Evolutionary conservation across 1,140 invertebrate genomes (phyloP).

Genomic region (Brachionus koreanus): DNA sequence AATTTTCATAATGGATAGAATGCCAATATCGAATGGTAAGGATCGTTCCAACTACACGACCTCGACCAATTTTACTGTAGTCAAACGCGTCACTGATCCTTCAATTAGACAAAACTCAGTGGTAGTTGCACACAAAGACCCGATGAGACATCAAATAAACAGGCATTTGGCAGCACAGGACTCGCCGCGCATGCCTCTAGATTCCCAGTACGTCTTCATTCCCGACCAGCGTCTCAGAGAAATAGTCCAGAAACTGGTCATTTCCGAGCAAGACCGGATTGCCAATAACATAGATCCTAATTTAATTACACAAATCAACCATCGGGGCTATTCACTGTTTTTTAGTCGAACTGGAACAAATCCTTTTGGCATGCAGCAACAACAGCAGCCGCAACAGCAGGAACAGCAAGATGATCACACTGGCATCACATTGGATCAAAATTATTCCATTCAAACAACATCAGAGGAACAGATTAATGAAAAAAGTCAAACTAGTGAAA

Average conservation of each 20-base stretch:
- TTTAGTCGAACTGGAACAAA: slow-evolving; percentile 16
- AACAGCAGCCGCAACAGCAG: background rate
- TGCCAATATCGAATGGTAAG: slow-evolving; percentile 26
- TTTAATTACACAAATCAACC: slow-evolving; percentile 36
- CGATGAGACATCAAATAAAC: background rate
- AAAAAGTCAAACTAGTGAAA: background rate
- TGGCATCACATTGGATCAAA: background rate
- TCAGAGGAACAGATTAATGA: background rate
- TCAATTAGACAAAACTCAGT: background rate
- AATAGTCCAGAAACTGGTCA: slow-evolving; percentile 30
- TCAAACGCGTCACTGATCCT: background rate
- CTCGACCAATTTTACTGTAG: background rate
- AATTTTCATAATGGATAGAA: slow-evolving; percentile 5
- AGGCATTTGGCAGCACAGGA: background rate
- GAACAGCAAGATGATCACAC: background rate
- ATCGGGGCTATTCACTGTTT: slow-evolving; percentile 11
- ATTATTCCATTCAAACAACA: background rate
- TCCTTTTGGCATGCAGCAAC: background rate
- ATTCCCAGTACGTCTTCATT: background rate
- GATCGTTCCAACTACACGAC: slow-evolving; percentile 6
- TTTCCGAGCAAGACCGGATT: slow-evolving; percentile 6
- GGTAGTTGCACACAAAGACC: background rate
- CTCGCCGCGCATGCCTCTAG: background rate
- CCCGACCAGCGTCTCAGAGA: slow-evolving; percentile 28
- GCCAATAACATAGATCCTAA: slow-evolving; percentile 18